Evolutionary conservation across 2,113 vertebrate genomes (phyloP).

Genomic region (Oryzias javanicus): DNA sequence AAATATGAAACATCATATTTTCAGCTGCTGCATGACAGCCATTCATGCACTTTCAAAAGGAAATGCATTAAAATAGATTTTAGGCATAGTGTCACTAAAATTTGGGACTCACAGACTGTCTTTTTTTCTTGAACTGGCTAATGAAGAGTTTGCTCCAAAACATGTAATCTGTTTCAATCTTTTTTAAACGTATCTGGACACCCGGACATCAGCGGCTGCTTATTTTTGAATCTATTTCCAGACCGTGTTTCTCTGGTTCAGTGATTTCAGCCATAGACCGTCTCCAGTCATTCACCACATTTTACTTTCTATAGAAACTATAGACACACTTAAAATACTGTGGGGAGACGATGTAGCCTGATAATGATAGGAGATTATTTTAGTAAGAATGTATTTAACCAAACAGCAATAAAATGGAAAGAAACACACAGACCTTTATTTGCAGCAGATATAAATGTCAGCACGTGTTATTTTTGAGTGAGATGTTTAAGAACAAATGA

Average conservation of each 20-base stretch:
- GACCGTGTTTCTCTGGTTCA: slow-evolving; percentile 18
- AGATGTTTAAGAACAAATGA: neutral
- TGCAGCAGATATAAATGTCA: too few species aligned
- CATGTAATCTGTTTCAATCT: slow-evolving; percentile 12
- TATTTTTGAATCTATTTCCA: slow-evolving; percentile 45
- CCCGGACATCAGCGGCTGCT: slow-evolving; percentile 13
- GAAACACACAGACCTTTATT: too few species aligned
- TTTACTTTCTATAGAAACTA: slow-evolving; percentile 36
- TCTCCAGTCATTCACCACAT: slow-evolving; percentile 10
- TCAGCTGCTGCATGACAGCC: neutral
- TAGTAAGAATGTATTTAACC: too few species aligned
- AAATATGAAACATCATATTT: too few species aligned
- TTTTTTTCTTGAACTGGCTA: slow-evolving; percentile 11
- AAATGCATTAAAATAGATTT: neutral
- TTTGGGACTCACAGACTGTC: neutral
- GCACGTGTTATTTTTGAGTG: neutral
- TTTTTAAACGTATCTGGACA: slow-evolving; percentile 17
- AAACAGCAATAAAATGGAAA: too few species aligned
- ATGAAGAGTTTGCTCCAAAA: slow-evolving; percentile 11
- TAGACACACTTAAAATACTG: slow-evolving; percentile 23
- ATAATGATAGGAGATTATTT: too few species aligned
- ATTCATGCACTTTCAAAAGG: neutral
- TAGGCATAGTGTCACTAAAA: neutral
- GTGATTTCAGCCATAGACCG: slow-evolving; percentile 6
- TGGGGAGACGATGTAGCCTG: slow-evolving; percentile 6